Base-by-base conservation (phyloP, 2,797 vertebrate genomes). In the Clamator glandarius region DNA sequence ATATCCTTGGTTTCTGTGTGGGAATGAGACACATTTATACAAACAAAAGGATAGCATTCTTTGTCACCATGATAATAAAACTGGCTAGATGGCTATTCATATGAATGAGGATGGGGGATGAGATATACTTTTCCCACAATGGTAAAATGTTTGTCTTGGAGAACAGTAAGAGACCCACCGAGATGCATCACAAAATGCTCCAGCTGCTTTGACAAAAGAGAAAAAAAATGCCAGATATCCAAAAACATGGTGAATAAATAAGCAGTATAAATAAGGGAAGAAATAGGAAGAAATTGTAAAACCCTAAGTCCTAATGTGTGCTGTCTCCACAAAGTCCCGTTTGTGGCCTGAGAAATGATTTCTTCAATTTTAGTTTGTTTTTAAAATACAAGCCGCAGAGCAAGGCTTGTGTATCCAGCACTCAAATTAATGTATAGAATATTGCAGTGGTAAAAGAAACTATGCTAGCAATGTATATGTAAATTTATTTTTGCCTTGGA, bases 401-500 rank as follows among this genome's bases (percentile, higher is more conserved):
- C 78, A 44, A 91, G 58, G 42, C 95, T 58, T 55, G 39, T 39
- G 39, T 93, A 67, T 92, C 84, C 63, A 95, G 35, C 29, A 18
- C 57, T 81, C 50, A 93, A 61, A 92, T 77, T 93, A 94, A 94
- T 70, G 92, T 89, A 89, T 28, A 31, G 85, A 94, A 67, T 75
- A 59, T 20, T 62, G 33, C 36, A 77, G 63, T 82, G 75, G 82
- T 94, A 85, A 94, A 95, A 95, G 92, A 94, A 97, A 93, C 72
- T 95, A 86, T 83, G 87, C 62, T 89, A 63, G 64, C 36, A 96
- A 92, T 90, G 91, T n/a, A 19, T 91, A 90, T 93, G 91, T 84
- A 89, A 83, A 88, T 92, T 86, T 88, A 84, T 95, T 96, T 96
- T 88, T 87, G 50, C 39, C 90, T 97, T 94, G 97, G 96, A 97